Evolutionary conservation across 2,888 invertebrate species (phyloP), one percentile per base, ranked within the genome.

Genomic region (Archips xylosteana): DNA sequence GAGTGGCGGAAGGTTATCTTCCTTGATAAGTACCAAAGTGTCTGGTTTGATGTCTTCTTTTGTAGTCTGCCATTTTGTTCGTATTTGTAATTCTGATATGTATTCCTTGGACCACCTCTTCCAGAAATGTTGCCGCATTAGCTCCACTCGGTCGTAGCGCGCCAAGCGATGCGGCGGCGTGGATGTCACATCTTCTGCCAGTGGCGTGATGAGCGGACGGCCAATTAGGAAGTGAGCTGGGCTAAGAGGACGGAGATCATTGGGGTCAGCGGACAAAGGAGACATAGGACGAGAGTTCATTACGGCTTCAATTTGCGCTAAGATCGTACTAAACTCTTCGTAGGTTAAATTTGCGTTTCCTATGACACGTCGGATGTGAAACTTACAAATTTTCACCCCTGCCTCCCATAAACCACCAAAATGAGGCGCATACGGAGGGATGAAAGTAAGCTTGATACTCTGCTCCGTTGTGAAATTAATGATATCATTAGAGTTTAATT

Each of bases 171-270:
- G n/a, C 45, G 62, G 45, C 34, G 32, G 60, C 36, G 32, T 15
- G 2, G 60, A 15, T 2, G 60, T 60, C 34, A 60, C 15, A 13
- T 36, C 34, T 34, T 57, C 57, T 8, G 23, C 10, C 34, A 12
- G 34, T 12, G 60, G 60, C 3, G 12, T 12, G 34, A 68, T 72
- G 39, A 78, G 59, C 9, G 76, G 15, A 8, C 59, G 60, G 61
- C 76, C 83, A 54, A 81, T 74, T n/a, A 87, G 75, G 75, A 85
- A 83, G 64, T 86, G 85, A 0, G 76, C 85, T 12, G 85, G 85
- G 0, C 81, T 85, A 3, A 86, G 75, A 2, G 82, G 81, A 3
- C n/a, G 9, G 2, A 78, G 59, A 62, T 81, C 81, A 32, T 73
- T 75, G 1, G 80, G 78, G 72, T 80, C 78, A 51, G 79, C 10